phyloP scores from a whole-genome alignment of 2,113 vertebrate species.

The Myrmecobius fasciatus region DNA sequence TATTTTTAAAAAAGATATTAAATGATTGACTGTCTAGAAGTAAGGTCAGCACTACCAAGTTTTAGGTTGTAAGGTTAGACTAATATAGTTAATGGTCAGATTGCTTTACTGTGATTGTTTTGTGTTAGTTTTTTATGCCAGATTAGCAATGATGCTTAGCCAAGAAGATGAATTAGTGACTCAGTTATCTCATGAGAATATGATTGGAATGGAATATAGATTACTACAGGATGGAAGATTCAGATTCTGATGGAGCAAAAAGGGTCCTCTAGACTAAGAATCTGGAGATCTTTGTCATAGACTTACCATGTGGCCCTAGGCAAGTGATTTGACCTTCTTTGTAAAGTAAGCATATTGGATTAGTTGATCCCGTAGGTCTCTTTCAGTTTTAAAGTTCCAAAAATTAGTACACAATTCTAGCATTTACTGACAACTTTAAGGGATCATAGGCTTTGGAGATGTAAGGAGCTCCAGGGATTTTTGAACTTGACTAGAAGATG shows the following conservation, averaged over 20 bases:
- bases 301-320: not conserved
- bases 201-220: not conserved
- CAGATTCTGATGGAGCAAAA: not conserved
- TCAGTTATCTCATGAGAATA: not conserved
- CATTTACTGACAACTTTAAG: slow-evolving; percentile 8
- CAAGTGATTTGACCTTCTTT: not conserved
- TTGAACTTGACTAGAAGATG: not conserved
- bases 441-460: not conserved
- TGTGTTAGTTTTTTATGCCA: slow-evolving; percentile 8
- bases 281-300: not conserved
- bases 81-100: not conserved
- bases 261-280: not conserved
- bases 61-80: not conserved
- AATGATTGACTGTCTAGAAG: not conserved
- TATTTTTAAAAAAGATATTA: not conserved
- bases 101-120: not conserved
- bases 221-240: slow-evolving; percentile 7
- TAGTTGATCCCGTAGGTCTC: not conserved
- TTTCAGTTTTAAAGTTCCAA: not conserved
- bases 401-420: slow-evolving; percentile 1
- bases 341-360: slow-evolving; percentile 21
- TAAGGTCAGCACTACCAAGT: not conserved
- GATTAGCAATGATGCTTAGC: not conserved
- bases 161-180: not conserved
- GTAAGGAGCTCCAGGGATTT: not conserved